Conservation (phyloP, 2,113 vertebrate genomes). For the Phalacrocorax brasilianus region DNA sequence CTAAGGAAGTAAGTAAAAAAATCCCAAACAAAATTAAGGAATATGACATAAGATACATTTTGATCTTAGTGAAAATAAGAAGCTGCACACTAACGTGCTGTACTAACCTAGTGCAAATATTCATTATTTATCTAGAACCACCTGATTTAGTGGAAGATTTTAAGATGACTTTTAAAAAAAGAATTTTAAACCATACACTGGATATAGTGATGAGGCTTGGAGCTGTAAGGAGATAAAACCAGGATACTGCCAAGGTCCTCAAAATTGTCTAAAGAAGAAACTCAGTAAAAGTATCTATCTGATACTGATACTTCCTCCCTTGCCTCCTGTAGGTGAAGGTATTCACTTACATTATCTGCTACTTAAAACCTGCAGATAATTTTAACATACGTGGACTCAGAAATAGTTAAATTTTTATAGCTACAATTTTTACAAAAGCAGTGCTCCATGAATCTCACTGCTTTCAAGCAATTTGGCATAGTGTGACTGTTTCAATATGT, state of each 20-base stretch:
- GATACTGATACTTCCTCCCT: background rate
- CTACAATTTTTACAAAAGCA: background rate
- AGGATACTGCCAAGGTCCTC: background rate
- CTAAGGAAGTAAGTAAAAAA: background rate
- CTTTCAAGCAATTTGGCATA: constrained; percentile 16
- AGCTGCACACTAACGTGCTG: background rate
- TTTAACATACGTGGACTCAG: background rate
- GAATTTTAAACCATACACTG: background rate
- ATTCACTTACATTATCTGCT: background rate
- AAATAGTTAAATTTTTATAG: background rate
- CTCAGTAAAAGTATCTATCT: background rate
- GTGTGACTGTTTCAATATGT: background rate
- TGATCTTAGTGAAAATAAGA: background rate
- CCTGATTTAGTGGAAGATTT: background rate
- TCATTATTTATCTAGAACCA: background rate
- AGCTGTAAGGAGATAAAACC: background rate
- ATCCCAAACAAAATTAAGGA: background rate
- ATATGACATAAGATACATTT: background rate
- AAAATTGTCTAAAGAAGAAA: background rate
- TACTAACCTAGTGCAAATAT: background rate
- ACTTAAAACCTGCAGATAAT: background rate
- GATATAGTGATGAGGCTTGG: background rate
- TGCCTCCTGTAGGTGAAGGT: background rate
- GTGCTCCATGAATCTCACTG: background rate
- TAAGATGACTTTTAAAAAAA: background rate